phyloP scores from a whole-genome alignment of 2,888 invertebrate genomes.

The Prostheceraeus crozeri region DNA sequence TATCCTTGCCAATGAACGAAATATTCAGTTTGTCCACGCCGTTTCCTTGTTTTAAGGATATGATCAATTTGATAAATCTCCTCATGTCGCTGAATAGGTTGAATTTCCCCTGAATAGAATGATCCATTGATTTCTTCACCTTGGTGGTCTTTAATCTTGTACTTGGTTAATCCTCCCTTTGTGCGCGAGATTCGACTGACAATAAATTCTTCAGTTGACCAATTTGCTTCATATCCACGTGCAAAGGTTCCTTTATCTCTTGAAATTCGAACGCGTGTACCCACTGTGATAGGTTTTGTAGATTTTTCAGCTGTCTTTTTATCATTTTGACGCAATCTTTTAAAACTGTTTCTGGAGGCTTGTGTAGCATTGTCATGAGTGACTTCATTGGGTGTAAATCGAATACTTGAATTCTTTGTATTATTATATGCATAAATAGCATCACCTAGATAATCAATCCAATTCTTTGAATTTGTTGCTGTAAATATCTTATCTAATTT shows the following conservation, averaged over 20 bases:
- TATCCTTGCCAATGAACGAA: constrained; percentile 19
- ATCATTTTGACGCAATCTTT: too few species aligned
- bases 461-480: constrained; percentile 28
- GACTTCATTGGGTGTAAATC: constrained; percentile 38
- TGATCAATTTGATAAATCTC: constrained; percentile 34
- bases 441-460: constrained; percentile 37
- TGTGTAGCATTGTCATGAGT: constrained; percentile 36
- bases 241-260: constrained; percentile 38
- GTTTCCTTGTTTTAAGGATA: constrained; percentile 32
- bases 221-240: constrained; percentile 41
- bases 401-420: constrained; percentile 39
- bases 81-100: constrained; percentile 33
- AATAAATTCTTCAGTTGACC: constrained; percentile 40
- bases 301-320: constrained; percentile 21
- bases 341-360: too few species aligned
- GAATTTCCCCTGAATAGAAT: constrained; percentile 39
- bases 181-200: constrained; percentile 30
- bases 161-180: constrained; percentile 29
- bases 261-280: constrained; percentile 39
- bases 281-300: too few species aligned
- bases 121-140: constrained; percentile 36
- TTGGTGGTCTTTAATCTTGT: constrained; percentile 35
- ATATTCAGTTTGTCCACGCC: constrained; percentile 15
- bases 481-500: constrained; percentile 41
- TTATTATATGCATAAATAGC: constrained; percentile 40